Evolutionary conservation across 2,797 vertebrate genomes (phyloP).

Genomic region (Onychomys leucogaster): DNA sequence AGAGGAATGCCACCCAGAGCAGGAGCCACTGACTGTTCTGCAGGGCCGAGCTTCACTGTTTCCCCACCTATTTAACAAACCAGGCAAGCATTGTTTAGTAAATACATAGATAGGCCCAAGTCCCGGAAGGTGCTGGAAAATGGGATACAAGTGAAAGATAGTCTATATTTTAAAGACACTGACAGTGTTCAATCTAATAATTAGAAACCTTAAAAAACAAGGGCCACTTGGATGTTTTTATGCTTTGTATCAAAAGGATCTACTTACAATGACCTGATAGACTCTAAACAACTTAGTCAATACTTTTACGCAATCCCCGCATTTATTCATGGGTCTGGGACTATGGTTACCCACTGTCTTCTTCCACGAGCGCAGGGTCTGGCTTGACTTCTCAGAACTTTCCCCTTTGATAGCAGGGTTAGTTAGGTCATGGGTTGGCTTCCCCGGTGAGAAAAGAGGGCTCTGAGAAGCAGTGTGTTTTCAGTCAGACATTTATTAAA

Average conservation of each 20-base stretch:
- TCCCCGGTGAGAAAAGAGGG: neutral
- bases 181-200: constrained; percentile 12
- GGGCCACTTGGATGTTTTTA: neutral
- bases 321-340: neutral
- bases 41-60: neutral
- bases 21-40: neutral
- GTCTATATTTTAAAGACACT: neutral
- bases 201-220: constrained; percentile 40
- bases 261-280: constrained; percentile 23
- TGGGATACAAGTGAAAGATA: constrained; percentile 10
- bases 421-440: neutral
- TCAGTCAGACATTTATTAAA: neutral
- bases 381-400: neutral
- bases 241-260: neutral
- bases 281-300: neutral
- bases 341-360: neutral
- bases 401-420: neutral
- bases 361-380: neutral
- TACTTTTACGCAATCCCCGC: neutral
- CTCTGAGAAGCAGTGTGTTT: neutral
- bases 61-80: neutral
- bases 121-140: neutral
- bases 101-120: neutral
- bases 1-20: neutral
- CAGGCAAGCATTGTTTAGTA: neutral